Evolutionary conservation across 2,888 invertebrate species (phyloP), one percentile per base, ranked within the genome.

Genomic region (Brachyopa scutellaris): DNA sequence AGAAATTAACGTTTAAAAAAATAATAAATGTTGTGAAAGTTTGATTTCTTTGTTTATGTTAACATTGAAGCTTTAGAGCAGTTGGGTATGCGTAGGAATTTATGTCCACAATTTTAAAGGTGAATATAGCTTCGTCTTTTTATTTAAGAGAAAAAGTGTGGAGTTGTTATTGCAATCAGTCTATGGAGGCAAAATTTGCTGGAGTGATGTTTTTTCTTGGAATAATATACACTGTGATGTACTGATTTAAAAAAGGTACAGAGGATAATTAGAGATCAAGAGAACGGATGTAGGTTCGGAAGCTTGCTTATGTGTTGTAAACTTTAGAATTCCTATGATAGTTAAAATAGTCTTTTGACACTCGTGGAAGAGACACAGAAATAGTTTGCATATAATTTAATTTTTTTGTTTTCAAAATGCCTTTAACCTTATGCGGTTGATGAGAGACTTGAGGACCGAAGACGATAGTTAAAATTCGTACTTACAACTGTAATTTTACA

Each of bases 1-100:
- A 57, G 45, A 70, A 76, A 62, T 62, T 70, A 61, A 70, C 55
- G 55, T 59, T 59, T 31, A 55, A 59, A 51, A 55, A 62, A 69
- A 70, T 53, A 77, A 77, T 45, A 69, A 23, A 26, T n/a, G 38
- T 57, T 59, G 15, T 59, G 29, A 21, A 13, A 9, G 26, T 59
- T 42, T 40, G 21, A 45, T 67, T 7, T 31, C 31, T 23, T 29
- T 21, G 29, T 21, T 40, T 9, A 53, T 51, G 31, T 59, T 67
- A 8, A 36, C 36, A 7, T 47, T 13, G 49, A 17, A 4, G 4
- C 5, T 26, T 42, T 3, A 33, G 42, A 69, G 51, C 26, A n/a
- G n/a, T n/a, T n/a, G n/a, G 31, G 36, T 55, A n/a, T 17, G 47
- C 29, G 36, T 55, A 42, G 42, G 53, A 47, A 61, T 76, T 53